Evolutionary conservation across 2,113 vertebrate genomes (phyloP), one percentile per base, ranked within the genome.

Genomic region (Heterotis niloticus): DNA sequence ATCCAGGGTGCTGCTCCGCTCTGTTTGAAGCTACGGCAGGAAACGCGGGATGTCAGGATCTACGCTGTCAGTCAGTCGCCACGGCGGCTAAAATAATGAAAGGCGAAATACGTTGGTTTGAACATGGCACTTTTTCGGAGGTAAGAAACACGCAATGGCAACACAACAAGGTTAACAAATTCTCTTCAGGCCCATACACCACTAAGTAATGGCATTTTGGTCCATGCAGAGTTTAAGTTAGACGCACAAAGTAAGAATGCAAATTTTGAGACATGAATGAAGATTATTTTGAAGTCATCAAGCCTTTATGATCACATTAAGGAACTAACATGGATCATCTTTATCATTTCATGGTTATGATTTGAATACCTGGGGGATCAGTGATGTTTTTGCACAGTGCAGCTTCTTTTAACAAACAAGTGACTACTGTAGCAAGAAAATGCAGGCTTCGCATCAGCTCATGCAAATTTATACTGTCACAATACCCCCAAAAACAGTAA

Each of bases 71-170:
- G 67, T 52, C 5, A 77, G 54, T 54, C 14, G 11, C 14, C 14
- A 2, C 59, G 3, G 10, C 13, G 3, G 20, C 59, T 62, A 72
- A 56, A 72, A 23, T 54, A 71, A n/a, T n/a, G n/a, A n/a, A 54
- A 70, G 24, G 64, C 76, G 26, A 79, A 83, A 79, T 80, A 78
- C 52, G 74, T 68, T 70, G 28, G 34, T 44, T 7, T 44, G 34
- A 44, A 44, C 7, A 7, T 44, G 34, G 34, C 34, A 44, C 34
- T 44, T 44, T 44, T 44, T 7, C 34, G 76, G 79, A 77, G 56
- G 77, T 56, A 64, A 67, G 68, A 23, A 72, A 82, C 85, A 1
- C 71, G 59, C 72, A 69, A 56, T 51, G 69, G 75, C 82, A 74
- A 81, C 72, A 70, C 67, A 64, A 29, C 7, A 44, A 4, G 34